Evolutionary conservation across 2,888 invertebrate genomes (phyloP).

Genomic region (Nomada ferruginata): DNA sequence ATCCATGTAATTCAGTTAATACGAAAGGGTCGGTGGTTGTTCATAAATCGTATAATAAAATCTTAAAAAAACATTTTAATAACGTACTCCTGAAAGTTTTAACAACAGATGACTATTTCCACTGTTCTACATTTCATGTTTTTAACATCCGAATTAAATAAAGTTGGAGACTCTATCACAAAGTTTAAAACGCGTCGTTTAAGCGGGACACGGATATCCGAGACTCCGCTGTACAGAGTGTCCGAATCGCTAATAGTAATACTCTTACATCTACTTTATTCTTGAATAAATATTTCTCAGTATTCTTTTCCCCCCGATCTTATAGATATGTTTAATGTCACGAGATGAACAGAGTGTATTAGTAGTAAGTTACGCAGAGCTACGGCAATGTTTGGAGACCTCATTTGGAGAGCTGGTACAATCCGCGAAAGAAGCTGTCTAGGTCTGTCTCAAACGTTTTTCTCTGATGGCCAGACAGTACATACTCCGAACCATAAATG

Average conservation of each 20-base stretch:
- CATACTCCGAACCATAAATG: conserved; percentile 80
- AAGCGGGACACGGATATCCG: too few relatives aligned
- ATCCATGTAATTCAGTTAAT: too few relatives aligned
- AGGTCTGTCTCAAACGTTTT: conserved; percentile 50
- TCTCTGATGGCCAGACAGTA: conserved; percentile 60
- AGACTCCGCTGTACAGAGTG: too few relatives aligned
- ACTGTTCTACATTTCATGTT: too few relatives aligned
- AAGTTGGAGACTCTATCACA: too few relatives aligned
- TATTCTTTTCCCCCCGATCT: conserved; percentile 27
- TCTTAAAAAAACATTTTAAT: too few relatives aligned
- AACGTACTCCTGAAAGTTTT: too few relatives aligned
- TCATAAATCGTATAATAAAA: too few relatives aligned
- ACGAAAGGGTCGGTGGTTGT: too few relatives aligned
- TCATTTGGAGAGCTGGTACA: conserved; percentile 94
- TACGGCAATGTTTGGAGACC: conserved; percentile 97
- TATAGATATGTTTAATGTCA: conserved; percentile 96
- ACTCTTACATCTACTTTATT: not conserved
- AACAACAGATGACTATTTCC: too few relatives aligned
- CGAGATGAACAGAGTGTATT: conserved; percentile 98
- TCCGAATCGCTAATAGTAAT: not conserved
- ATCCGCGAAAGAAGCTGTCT: conserved; percentile 84
- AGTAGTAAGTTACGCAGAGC: conserved; percentile 97
- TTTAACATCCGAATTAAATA: too few relatives aligned
- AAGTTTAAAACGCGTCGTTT: too few relatives aligned
- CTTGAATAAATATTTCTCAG: not conserved